phyloP scores from a whole-genome alignment of 1,140 invertebrate species.

The Pseudoatta argentina region DNA sequence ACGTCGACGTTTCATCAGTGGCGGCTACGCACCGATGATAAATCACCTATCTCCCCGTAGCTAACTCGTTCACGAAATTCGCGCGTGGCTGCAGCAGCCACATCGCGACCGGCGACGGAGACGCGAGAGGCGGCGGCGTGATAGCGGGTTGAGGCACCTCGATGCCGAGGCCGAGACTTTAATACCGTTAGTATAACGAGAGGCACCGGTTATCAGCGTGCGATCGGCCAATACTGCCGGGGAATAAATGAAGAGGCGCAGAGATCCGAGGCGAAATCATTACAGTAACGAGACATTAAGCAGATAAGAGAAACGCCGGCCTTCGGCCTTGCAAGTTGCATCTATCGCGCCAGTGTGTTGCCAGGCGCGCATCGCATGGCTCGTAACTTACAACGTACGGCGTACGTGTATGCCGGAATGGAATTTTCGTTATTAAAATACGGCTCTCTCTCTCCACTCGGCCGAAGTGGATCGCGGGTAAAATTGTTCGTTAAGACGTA shows the following conservation, averaged over 20 bases:
- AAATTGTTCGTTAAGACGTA: slow-evolving; percentile 58
- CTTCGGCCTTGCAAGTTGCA: slow-evolving; percentile 54
- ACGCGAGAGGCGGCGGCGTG: neutral
- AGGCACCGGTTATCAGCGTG: slow-evolving; percentile 68
- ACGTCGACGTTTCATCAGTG: slow-evolving; percentile 67
- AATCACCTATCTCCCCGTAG: slow-evolving; percentile 69
- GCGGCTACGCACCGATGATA: slow-evolving; percentile 64
- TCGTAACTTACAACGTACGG: slow-evolving; percentile 33
- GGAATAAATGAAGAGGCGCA: slow-evolving; percentile 77
- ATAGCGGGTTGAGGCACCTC: slow-evolving; percentile 29
- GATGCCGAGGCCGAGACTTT: slow-evolving; percentile 51
- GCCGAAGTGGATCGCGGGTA: slow-evolving; percentile 49
- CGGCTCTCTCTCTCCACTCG: slow-evolving; percentile 28
- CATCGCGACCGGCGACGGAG: slow-evolving; percentile 5
- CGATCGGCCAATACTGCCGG: slow-evolving; percentile 74
- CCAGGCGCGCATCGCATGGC: neutral
- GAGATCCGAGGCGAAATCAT: slow-evolving; percentile 77
- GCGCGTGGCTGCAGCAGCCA: slow-evolving; percentile 54
- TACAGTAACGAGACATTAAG: slow-evolving; percentile 78
- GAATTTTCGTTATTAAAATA: slow-evolving; percentile 76
- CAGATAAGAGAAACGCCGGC: slow-evolving; percentile 75
- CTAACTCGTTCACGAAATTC: slow-evolving; percentile 72
- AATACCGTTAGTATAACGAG: slow-evolving; percentile 77
- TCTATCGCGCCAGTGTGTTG: slow-evolving; percentile 59
- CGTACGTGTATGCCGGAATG: slow-evolving; percentile 49